phyloP scores from a whole-genome alignment of 2,888 invertebrate genomes.

The Euphydryas editha region DNA sequence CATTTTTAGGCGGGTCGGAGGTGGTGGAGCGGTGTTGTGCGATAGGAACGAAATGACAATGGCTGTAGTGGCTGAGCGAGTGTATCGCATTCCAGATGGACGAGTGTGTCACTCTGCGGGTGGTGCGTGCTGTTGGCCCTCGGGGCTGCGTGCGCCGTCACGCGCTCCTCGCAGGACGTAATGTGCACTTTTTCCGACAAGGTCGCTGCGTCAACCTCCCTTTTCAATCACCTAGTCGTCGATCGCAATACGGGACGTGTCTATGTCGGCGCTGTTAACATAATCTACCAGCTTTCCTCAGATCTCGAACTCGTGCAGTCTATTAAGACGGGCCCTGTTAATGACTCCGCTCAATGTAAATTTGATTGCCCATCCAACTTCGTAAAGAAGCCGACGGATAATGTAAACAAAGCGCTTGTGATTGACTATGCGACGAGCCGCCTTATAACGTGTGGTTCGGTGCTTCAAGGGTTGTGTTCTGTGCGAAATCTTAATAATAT shows the following conservation, averaged over 20 bases:
- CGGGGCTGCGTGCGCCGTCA: constrained; percentile 81
- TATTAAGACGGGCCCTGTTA: constrained; percentile 92
- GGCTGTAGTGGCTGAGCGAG: constrained; percentile 75
- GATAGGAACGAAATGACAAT: constrained; percentile 72
- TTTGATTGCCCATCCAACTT: constrained; percentile 91
- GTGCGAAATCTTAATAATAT: constrained; percentile 95
- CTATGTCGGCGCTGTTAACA: constrained; percentile 95
- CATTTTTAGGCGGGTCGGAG: constrained; percentile 50
- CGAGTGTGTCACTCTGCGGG: constrained; percentile 66
- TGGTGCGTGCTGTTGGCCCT: constrained; percentile 84
- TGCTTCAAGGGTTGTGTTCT: constrained; percentile 95
- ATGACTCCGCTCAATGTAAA: constrained; percentile 95
- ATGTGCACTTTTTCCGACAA: constrained; percentile 87
- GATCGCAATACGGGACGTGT: constrained; percentile 95
- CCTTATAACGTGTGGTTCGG: constrained; percentile 95
- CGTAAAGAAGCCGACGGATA: constrained; percentile 91
- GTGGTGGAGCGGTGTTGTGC: constrained; percentile 74
- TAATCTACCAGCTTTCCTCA: constrained; percentile 94
- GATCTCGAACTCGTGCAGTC: constrained; percentile 91
- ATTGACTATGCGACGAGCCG: constrained; percentile 95
- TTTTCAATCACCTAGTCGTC: constrained; percentile 95
- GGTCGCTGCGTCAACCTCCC: constrained; percentile 85
- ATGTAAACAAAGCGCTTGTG: constrained; percentile 96
- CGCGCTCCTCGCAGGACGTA: constrained; percentile 85
- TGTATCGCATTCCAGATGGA: constrained; percentile 82